These are phyloP conservation scores for Diplodus sargus DNA, from an alignment of 2,797 vertebrate genomes.

Conservation along the genomic window DNA sequence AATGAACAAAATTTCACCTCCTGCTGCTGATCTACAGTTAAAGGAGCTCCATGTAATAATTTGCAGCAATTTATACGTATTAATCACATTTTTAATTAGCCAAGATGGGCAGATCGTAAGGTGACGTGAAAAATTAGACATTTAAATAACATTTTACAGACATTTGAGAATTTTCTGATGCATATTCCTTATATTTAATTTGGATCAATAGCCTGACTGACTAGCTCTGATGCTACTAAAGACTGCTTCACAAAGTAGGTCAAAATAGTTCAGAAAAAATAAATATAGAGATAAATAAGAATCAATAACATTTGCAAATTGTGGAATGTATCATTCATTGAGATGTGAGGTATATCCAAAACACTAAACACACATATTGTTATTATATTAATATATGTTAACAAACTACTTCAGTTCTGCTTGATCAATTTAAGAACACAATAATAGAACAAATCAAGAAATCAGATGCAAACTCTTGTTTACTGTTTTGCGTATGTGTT, in stretches of 20 bases:
- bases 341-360: neutral
- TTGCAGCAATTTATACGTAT: too few species aligned
- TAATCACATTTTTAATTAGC: too few species aligned
- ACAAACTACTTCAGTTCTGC: neutral
- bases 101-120: too few species aligned
- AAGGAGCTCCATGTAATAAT: too few species aligned
- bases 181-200: neutral
- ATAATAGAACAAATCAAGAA: too few species aligned
- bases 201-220: neutral
- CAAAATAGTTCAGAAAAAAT: neutral
- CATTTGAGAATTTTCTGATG: neutral
- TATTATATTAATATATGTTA: neutral
- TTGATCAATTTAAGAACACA: neutral
- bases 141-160: neutral
- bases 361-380: neutral
- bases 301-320: neutral
- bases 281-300: neutral
- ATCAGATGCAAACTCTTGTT: neutral
- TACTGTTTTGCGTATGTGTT: neutral
- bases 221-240: neutral
- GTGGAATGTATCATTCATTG: neutral
- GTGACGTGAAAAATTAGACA: too few species aligned
- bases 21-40: neutral
- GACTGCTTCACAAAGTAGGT: neutral
- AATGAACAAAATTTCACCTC: neutral